A percentile compares a stretch with the other conserved stretches of the same genome.
phyloP scores from a whole-genome alignment of 53 echinoderm and acorn worm species.

The Arbacia lixula region DNA sequence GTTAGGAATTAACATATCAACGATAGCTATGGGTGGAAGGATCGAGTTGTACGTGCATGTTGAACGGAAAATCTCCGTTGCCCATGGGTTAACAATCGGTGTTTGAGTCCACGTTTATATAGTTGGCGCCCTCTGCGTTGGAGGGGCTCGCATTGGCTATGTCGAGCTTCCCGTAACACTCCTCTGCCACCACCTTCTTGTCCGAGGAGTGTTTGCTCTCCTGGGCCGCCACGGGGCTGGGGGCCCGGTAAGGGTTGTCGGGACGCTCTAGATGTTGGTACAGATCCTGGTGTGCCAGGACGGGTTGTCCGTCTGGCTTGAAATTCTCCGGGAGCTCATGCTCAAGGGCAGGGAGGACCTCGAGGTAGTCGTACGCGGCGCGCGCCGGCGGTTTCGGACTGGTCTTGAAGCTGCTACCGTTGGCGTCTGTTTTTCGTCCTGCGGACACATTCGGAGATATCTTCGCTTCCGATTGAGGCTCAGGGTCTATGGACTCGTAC shows the following conservation, averaged over 20 bases:
- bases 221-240: not conserved
- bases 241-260: not conserved
- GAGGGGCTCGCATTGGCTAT: constrained; percentile 2
- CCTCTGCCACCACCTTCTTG: not conserved
- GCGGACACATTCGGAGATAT: not conserved
- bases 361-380: constrained; percentile 6
- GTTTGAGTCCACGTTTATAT: constrained; percentile 1
- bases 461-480: not conserved
- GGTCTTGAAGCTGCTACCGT: not conserved
- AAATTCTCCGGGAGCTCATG: not conserved
- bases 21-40: too few relatives aligned
- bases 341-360: not conserved
- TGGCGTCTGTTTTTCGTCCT: not conserved
- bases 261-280: constrained; percentile 9
- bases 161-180: constrained; percentile 20
- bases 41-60: not conserved
- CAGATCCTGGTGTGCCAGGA: constrained; percentile 29
- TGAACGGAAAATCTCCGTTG: not conserved
- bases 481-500: not conserved
- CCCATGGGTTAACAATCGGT: constrained; percentile 27
- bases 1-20: too few relatives aligned
- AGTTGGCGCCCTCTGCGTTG: not conserved
- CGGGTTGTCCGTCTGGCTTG: not conserved
- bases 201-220: not conserved
- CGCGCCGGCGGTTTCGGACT: not conserved